phyloP scores from a whole-genome alignment of 2,888 invertebrate species.

The Andrena minutula region DNA sequence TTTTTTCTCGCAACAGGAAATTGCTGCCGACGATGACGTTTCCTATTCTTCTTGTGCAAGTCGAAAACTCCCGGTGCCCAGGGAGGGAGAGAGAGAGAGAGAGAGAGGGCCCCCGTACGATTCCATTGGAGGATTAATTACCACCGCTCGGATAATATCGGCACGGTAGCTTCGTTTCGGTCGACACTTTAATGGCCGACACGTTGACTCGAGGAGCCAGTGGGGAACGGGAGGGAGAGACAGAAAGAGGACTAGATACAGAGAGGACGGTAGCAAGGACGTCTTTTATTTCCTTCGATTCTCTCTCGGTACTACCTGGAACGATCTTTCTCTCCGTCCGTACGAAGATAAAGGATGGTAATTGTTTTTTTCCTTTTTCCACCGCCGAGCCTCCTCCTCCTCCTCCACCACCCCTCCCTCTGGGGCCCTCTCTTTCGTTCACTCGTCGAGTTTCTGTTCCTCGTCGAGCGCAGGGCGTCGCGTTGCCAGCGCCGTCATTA shows the following conservation, averaged over 20 bases:
- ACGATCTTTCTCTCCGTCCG: conserved; percentile 64
- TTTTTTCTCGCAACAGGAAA: conserved; percentile 12
- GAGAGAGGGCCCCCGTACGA: conserved; percentile 45
- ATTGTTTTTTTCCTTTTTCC: conserved; percentile 65
- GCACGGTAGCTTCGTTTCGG: conserved; percentile 71
- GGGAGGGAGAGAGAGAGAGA: conserved; percentile 24
- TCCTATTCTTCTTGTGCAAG: conserved; percentile 45
- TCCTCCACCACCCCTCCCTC: conserved; percentile 3
- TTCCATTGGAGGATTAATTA: conserved; percentile 73
- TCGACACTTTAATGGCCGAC: conserved; percentile 73
- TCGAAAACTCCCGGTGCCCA: conserved; percentile 16
- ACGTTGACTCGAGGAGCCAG: conserved; percentile 63
- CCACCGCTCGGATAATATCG: conserved; percentile 72
- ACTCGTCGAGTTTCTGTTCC: conserved; percentile 67
- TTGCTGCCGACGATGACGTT: conserved; percentile 38
- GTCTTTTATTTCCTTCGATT: conserved; percentile 67
- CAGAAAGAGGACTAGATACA: conserved; percentile 47
- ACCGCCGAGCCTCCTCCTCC: conserved; percentile 13
- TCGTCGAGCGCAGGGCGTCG: conserved; percentile 74
- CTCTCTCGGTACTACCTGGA: conserved; percentile 67
- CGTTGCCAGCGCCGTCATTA: conserved; percentile 81
- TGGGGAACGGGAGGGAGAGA: conserved; percentile 25
- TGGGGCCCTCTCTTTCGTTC: conserved; percentile 25
- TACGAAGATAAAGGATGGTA: conserved; percentile 72
- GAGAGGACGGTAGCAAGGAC: conserved; percentile 72